Conservation (phyloP, 2,888 invertebrate species). For the Galeruca laticollis region DNA sequence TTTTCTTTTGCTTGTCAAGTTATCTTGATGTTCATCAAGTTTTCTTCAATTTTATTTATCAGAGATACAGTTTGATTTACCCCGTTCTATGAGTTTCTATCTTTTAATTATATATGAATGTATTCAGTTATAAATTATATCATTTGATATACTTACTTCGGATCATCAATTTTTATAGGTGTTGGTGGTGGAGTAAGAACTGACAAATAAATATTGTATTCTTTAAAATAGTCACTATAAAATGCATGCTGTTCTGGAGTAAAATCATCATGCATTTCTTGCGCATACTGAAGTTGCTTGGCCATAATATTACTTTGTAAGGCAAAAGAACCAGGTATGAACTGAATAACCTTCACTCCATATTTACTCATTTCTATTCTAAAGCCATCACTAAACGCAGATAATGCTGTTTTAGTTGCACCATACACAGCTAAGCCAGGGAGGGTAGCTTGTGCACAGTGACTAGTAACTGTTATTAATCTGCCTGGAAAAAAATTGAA, state of each 20-base stretch:
- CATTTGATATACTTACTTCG: constrained; percentile 16
- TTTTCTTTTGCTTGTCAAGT: no score
- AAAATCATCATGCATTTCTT: constrained; percentile 76
- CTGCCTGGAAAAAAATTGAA: constrained; percentile 68
- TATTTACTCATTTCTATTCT: constrained; percentile 80
- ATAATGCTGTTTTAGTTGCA: constrained; percentile 84
- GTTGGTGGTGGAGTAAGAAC: constrained; percentile 59
- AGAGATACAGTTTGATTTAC: no score
- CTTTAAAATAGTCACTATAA: constrained; percentile 76
- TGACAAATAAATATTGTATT: constrained; percentile 73
- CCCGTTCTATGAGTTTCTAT: no score
- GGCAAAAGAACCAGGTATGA: constrained; percentile 85
- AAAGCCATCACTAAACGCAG: constrained; percentile 79
- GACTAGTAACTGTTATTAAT: constrained; percentile 85
- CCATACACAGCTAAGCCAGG: constrained; percentile 84
- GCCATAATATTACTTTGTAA: constrained; percentile 77
- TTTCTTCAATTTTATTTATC: no score
- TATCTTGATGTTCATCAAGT: no score
- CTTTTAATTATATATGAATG: no score
- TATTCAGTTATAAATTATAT: no score
- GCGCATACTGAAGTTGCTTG: constrained; percentile 72
- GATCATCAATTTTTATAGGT: constrained; percentile 70
- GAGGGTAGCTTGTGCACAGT: constrained; percentile 79
- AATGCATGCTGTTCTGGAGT: constrained; percentile 73
- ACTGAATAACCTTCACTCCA: constrained; percentile 78